These are phyloP conservation scores for Furnarius figulus DNA, from an alignment of 2,113 vertebrate species.

Conservation along the genomic window DNA sequence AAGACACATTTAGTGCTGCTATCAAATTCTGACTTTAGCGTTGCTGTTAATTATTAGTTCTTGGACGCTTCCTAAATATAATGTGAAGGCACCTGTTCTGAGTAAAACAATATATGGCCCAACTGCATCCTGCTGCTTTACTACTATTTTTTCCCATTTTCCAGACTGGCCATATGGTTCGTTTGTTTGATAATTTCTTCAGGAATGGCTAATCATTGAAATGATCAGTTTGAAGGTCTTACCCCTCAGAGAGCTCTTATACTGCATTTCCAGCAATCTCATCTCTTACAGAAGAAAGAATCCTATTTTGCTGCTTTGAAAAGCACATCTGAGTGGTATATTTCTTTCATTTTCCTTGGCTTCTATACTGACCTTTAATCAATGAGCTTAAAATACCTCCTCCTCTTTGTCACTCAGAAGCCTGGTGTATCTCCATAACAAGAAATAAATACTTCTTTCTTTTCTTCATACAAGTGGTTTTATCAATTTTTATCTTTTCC, in stretches of 20 bases:
- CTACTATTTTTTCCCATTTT: slow-evolving; percentile 13
- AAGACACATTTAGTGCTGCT: neutral
- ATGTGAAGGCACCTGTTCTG: neutral
- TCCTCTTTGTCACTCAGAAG: neutral
- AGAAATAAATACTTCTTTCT: neutral
- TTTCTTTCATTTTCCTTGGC: neutral
- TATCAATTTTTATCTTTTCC: neutral
- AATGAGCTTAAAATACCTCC: neutral
- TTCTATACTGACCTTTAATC: neutral
- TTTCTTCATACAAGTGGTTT: neutral
- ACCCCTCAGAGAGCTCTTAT: neutral
- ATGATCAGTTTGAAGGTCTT: neutral
- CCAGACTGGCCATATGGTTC: slow-evolving; percentile 45
- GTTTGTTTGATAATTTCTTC: neutral
- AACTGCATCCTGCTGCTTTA: slow-evolving; percentile 14
- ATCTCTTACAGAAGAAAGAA: neutral
- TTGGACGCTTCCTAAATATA: neutral
- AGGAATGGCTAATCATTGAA: neutral
- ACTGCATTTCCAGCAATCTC: neutral
- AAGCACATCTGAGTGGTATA: neutral
- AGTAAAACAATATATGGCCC: slow-evolving; percentile 10
- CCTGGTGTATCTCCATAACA: neutral
- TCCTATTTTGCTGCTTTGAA: neutral
- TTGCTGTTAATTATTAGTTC: neutral
- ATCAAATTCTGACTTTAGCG: neutral